Evolutionary conservation across 37 sponge, comb jelly and placozoan genomes (phyloP).

Genomic region (Aplysina aerophoba): DNA sequence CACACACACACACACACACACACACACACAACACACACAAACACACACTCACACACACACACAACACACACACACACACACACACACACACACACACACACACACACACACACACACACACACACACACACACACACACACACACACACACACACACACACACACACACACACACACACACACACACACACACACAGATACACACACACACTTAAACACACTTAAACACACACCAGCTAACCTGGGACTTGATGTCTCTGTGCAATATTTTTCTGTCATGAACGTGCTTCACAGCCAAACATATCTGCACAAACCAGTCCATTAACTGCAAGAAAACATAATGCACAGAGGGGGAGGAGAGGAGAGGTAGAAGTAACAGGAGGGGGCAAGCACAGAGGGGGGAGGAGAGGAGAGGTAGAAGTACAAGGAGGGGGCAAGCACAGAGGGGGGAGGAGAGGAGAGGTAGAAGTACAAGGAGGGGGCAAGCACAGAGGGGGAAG

Average conservation of each 20-base stretch:
- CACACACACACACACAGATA: too few relatives aligned
- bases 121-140: too few relatives aligned
- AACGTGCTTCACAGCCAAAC: slow-evolving; percentile 93
- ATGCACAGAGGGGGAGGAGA: background rate
- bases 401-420: too few relatives aligned
- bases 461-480: too few relatives aligned
- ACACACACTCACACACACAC: background rate
- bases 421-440: too few relatives aligned
- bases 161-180: background rate
- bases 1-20: too few relatives aligned
- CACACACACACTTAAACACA: background rate
- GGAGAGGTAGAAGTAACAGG: background rate
- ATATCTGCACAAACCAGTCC: slow-evolving; percentile 96
- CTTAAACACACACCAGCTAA: background rate
- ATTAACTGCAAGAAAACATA: slow-evolving; percentile 63
- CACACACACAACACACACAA: background rate
- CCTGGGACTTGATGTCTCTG: slow-evolving; percentile 95
- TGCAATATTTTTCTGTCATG: slow-evolving; percentile 98
- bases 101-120: too few relatives aligned
- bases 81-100: background rate
- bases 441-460: too few relatives aligned
- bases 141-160: background rate
- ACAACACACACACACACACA: background rate
- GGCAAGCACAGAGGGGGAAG: too few relatives aligned
- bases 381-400: too few relatives aligned